Base-by-base conservation (phyloP, 1,140 invertebrate genomes). In the Oedothorax gibbosus region DNA sequence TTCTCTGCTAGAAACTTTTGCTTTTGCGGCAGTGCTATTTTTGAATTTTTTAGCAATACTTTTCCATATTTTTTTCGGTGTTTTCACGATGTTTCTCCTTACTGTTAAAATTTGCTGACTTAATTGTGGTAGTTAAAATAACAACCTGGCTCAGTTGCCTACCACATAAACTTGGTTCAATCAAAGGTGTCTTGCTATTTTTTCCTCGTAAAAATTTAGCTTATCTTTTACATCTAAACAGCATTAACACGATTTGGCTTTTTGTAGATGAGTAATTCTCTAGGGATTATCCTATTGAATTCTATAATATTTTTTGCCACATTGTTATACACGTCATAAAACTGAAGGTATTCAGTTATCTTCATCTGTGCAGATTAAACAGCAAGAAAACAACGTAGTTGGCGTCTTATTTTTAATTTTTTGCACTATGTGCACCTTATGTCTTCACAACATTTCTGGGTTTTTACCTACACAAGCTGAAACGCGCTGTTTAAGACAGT, bases 401-500 rank as follows among this genome's bases (percentile, higher is more conserved):
- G 50, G 71, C 71, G 71, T 73, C n/a, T 73, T 21, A 56, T 73
- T 2, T 57, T 73, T 73, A 73, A 73, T 73, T 73, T 73, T 73
- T 73, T 73, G 71, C 51, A 73, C n/a, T n/a, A n/a, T n/a, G n/a
- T n/a, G n/a, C n/a, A n/a, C n/a, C n/a, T n/a, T n/a, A n/a, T n/a
- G n/a, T 54, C 71, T n/a, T 73, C 35, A 73, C 57, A 18, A 56
- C 71, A 56, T 73, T n/a, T 56, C 20, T 18, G 21, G n/a, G 18
- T 57, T 73, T 73, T 20, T 73, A 10, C 14, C 51, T 56, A 56
- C 14, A 73, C 14, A 73, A 73, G 51, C 51, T 54, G 71, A 56
- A 73, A 73, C 71, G 50, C 50, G 71, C 71, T 73, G 51, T 73
- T 73, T 73, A 73, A 73, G 71, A 73, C 51, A 73, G 71, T 73